Percentiles rank a stretch among this genome's conserved stretches.
These are phyloP conservation scores for Andrena hattorfiana DNA, from an alignment of 2,888 invertebrate species.

Conservation along the genomic window DNA sequence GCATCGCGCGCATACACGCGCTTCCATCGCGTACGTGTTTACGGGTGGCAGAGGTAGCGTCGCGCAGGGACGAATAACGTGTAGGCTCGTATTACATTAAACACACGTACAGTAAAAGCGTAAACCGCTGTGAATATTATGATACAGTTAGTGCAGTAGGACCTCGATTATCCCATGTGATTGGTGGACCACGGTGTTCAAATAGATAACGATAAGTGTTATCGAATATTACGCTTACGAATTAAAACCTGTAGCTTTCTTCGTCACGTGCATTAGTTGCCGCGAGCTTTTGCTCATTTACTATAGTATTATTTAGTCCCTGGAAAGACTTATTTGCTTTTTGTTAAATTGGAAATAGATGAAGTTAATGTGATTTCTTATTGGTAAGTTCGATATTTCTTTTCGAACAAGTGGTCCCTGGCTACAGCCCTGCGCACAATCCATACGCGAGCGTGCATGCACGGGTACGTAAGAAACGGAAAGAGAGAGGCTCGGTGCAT, in stretches of 20 bases:
- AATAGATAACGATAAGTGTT: no score
- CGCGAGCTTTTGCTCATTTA: no score
- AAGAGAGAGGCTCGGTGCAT: conserved; percentile 46
- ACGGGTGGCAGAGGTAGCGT: conserved; percentile 29
- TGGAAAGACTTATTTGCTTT: no score
- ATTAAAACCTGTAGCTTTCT: no score
- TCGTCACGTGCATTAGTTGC: no score
- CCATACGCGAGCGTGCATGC: conserved; percentile 37
- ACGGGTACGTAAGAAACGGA: conserved; percentile 52
- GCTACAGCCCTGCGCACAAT: conserved; percentile 54
- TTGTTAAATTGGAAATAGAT: no score
- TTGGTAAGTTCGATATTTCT: not conserved
- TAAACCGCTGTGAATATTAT: not conserved
- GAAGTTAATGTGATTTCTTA: not conserved
- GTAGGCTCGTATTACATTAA: not conserved
- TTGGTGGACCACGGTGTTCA: no score
- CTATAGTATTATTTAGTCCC: no score
- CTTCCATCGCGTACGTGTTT: conserved; percentile 22
- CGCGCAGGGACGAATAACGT: conserved; percentile 18
- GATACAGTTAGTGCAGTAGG: not conserved
- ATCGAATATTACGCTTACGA: no score
- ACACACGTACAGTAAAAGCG: not conserved
- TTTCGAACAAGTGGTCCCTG: conserved; percentile 9
- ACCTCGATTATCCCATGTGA: no score
- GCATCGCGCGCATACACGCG: conserved; percentile 54